Base-by-base conservation (phyloP, 1,140 invertebrate species). In the Charaxes varanes region DNA sequence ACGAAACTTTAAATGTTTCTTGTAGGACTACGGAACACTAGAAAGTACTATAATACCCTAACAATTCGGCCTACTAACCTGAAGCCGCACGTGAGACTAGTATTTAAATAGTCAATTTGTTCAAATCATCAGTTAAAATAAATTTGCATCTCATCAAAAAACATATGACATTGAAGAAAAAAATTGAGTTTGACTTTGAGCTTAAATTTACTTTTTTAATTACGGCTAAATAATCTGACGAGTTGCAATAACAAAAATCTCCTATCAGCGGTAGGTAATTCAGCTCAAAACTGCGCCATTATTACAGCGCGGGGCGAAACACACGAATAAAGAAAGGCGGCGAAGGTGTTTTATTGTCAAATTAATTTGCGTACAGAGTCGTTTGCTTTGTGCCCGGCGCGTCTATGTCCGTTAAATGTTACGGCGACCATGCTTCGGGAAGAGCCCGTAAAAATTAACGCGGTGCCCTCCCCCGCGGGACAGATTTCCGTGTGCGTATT, bases 341-440 rank as follows among this genome's bases (percentile, higher is more conserved):
- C 21, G 28, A 40, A 45, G 48, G 41, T 51, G 48, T 51, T 59
- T 60, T 54, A 60, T 54, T 46, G 44, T 51, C 32, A 60, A 57
- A 60, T 63, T 63, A 59, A 59, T 59, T 55, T 43, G 52, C 41
- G 41, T 48, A 41, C 50, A 55, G 35, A 47, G 48, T 55, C 56
- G 52, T 60, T 55, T 46, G 52, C 42, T 49, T 52, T 50, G 48
- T 49, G 43, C 43, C 21, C 37, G 45, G 42, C 44, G 33, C 36
- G 37, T 62, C 45, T 54, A 49, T 50, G 46, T 46, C 43, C 48
- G 56, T 63, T 56, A 60, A 57, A 53, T 43, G 45, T 56, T 55
- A 56, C 50, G 37, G 44, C 53, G 41, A 46, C 52, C 52, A 55
- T 50, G 52, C 38, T 50, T 54, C 52, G 50, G 41, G 32, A 40